Evolutionary conservation across 1,140 invertebrate genomes (phyloP).

Genomic region (Drosophila teissieri): DNA sequence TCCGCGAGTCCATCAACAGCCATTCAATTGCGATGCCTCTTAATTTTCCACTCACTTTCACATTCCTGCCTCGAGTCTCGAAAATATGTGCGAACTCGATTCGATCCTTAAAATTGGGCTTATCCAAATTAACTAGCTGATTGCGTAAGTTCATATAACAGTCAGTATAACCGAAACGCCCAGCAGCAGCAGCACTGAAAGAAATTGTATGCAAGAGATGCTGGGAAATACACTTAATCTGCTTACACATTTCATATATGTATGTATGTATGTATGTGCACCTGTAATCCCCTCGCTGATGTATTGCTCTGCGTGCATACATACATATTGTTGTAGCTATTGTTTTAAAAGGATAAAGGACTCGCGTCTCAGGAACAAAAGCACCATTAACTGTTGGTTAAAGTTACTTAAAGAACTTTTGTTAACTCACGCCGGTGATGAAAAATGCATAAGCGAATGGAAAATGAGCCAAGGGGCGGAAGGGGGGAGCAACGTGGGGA

Average conservation of each 20-base stretch:
- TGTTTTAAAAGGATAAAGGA: slow-evolving; percentile 5
- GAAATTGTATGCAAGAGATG: no score
- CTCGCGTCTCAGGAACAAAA: slow-evolving; percentile 10
- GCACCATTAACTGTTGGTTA: slow-evolving; percentile 41
- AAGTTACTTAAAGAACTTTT: slow-evolving; percentile 49
- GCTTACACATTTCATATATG: neutral
- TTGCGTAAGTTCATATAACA: no score
- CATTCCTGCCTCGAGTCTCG: neutral
- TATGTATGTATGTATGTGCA: no score
- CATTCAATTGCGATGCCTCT: neutral
- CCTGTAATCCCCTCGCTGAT: neutral
- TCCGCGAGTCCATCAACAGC: neutral
- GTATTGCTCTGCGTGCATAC: neutral
- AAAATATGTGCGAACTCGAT: neutral
- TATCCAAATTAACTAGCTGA: neutral
- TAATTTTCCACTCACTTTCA: slow-evolving; percentile 24
- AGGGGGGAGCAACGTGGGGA: no score
- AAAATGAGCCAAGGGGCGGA: slow-evolving; percentile 44
- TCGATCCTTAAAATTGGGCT: neutral
- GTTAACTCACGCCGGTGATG: slow-evolving; percentile 46
- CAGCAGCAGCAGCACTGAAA: no score
- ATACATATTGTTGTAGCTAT: neutral
- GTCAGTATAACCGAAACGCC: no score
- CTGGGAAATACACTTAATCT: neutral
- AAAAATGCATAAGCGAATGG: slow-evolving; percentile 69